phyloP scores from a whole-genome alignment of 2,888 invertebrate genomes.

The Pterobdella sp. region DNA sequence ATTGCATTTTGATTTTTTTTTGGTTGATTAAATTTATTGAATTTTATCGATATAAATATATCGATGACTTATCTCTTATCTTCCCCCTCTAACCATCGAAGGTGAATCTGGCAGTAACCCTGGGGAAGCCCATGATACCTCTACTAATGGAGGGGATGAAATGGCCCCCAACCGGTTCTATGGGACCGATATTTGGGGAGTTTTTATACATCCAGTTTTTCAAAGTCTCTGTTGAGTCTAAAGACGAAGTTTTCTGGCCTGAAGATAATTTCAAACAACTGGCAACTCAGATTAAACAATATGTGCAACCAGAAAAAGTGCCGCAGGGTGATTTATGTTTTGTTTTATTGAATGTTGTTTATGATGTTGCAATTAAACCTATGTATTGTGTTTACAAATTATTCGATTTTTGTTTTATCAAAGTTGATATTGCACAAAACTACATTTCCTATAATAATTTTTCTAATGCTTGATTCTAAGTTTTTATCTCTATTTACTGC shows the following conservation, averaged over 20 bases:
- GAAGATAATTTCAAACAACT: slow-evolving; percentile 46
- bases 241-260: slow-evolving; percentile 45
- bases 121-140: slow-evolving; percentile 47
- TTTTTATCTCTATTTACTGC: no score
- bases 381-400: no score
- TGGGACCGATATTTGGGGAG: slow-evolving; percentile 49
- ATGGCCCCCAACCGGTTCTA: slow-evolving; percentile 49
- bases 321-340: no score
- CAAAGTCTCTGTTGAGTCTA: slow-evolving; percentile 39
- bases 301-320: slow-evolving; percentile 41
- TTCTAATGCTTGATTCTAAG: no score
- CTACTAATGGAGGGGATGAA: slow-evolving; percentile 46
- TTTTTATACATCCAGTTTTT: slow-evolving; percentile 47
- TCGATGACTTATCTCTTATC: not conserved
- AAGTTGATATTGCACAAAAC: no score
- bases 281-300: slow-evolving; percentile 45
- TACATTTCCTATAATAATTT: no score
- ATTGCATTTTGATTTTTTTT: not conserved
- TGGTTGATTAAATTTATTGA: not conserved
- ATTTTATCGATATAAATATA: no score
- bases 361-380: no score
- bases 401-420: no score
- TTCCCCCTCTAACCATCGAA: slow-evolving; percentile 31
- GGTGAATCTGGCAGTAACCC: slow-evolving; percentile 45
- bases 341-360: no score